phyloP scores from a whole-genome alignment of 2,888 invertebrate species.

The Zygogramma bicolorata region DNA sequence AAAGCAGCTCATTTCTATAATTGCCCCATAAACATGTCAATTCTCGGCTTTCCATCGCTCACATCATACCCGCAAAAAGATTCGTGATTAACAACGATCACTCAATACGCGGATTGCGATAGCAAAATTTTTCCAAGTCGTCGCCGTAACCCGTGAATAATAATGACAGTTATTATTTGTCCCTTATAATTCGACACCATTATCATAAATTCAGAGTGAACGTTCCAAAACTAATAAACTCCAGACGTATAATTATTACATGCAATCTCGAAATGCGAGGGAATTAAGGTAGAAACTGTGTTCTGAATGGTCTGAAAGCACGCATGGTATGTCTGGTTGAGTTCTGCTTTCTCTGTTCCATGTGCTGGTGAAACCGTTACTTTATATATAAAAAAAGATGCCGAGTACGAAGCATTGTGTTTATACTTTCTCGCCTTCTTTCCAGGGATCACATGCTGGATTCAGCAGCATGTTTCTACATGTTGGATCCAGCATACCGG shows the following conservation, averaged over 20 bases:
- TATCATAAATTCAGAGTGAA: slow-evolving; percentile 43
- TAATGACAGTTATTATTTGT: slow-evolving; percentile 43
- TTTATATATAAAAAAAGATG: too few relatives aligned
- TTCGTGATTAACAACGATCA: slow-evolving; percentile 50
- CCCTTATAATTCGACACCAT: slow-evolving; percentile 44
- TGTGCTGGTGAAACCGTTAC: background rate
- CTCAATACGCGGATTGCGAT: slow-evolving; percentile 44
- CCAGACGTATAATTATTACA: slow-evolving; percentile 32
- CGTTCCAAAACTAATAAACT: slow-evolving; percentile 37
- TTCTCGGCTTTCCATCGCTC: slow-evolving; percentile 50
- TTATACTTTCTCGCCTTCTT: too few relatives aligned
- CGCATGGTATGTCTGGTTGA: slow-evolving; percentile 25
- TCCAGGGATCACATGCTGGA: too few relatives aligned
- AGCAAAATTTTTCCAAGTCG: slow-evolving; percentile 44
- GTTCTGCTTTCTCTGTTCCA: too few relatives aligned
- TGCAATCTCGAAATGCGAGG: slow-evolving; percentile 29
- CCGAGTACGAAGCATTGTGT: too few relatives aligned
- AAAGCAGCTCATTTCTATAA: slow-evolving; percentile 66
- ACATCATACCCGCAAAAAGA: slow-evolving; percentile 44
- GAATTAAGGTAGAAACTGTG: slow-evolving; percentile 20
- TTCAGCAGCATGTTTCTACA: too few relatives aligned
- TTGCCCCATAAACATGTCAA: slow-evolving; percentile 66
- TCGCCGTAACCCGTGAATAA: slow-evolving; percentile 39
- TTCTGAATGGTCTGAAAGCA: slow-evolving; percentile 29
- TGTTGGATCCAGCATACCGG: too few relatives aligned